A percentile compares a stretch with the other conserved stretches of the same genome.
These are phyloP conservation scores for Argyrosomus regius DNA, from an alignment of 2,797 vertebrate species.

Conservation along the genomic window DNA sequence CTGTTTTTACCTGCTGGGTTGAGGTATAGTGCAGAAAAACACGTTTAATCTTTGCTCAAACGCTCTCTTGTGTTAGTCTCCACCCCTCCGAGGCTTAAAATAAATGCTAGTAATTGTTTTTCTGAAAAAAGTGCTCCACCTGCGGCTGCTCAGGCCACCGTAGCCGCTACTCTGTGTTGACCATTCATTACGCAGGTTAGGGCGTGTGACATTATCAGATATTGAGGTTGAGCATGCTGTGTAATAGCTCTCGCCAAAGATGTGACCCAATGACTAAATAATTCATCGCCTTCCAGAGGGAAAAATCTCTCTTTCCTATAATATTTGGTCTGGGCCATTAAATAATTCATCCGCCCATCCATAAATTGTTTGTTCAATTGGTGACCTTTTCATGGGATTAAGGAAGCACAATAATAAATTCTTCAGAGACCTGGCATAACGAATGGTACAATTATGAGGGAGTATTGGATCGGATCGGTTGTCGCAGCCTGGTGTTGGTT, in stretches of 20 bases:
- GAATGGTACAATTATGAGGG: slow-evolving; percentile 76
- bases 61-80: slow-evolving; percentile 11
- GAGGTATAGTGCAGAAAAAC: background rate
- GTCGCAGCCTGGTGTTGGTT: slow-evolving; percentile 77
- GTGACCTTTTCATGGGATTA: slow-evolving; percentile 81
- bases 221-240: slow-evolving; percentile 70
- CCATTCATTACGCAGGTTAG: slow-evolving; percentile 67
- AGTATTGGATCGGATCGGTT: slow-evolving; percentile 71
- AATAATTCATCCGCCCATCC: slow-evolving; percentile 78
- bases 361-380: slow-evolving; percentile 82
- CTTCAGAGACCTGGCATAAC: slow-evolving; percentile 78
- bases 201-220: slow-evolving; percentile 70
- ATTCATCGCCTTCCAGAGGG: slow-evolving; percentile 72
- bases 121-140: slow-evolving; percentile 37
- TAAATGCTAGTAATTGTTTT: slow-evolving; percentile 63
- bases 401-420: slow-evolving; percentile 79
- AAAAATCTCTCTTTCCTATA: slow-evolving; percentile 63
- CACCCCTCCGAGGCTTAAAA: slow-evolving; percentile 41
- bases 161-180: slow-evolving; percentile 53
- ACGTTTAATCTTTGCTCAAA: slow-evolving; percentile 17
- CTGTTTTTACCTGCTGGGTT: slow-evolving; percentile 8
- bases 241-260: slow-evolving; percentile 77
- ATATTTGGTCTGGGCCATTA: slow-evolving; percentile 77
- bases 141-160: slow-evolving; percentile 12
- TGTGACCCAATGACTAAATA: slow-evolving; percentile 76